phyloP scores from a whole-genome alignment of 2,797 vertebrate species.

The Cossypha heuglini region DNA sequence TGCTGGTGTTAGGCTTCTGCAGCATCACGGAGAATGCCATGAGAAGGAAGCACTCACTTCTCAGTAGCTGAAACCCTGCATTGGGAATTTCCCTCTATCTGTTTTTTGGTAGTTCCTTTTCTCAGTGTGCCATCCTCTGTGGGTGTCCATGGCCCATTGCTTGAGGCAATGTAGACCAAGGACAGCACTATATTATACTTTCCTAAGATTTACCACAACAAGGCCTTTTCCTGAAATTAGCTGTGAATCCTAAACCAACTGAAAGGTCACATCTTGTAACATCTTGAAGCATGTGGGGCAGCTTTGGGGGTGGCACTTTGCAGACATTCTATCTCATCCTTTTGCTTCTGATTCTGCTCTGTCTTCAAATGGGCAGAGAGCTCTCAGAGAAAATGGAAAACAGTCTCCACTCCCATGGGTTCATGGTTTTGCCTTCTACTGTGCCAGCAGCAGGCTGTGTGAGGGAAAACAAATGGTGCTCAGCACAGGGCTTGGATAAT shows the following conservation, averaged over 20 bases:
- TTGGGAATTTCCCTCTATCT: background rate
- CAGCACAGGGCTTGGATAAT: background rate
- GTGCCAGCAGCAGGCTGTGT: background rate
- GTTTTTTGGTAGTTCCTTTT: background rate
- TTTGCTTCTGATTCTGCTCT: background rate
- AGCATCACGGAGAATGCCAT: fast-evolving
- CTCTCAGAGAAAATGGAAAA: background rate
- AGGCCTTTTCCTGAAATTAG: background rate
- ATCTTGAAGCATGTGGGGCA: fast-evolving
- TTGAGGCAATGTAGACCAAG: background rate
- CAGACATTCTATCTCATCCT: background rate
- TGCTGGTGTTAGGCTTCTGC: background rate
- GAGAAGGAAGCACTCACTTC: background rate
- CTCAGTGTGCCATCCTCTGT: background rate
- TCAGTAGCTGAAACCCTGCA: background rate
- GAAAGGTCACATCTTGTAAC: background rate
- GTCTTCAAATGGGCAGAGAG: background rate
- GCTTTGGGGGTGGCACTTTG: fast-evolving
- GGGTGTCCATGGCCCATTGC: background rate
- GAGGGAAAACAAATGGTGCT: background rate
- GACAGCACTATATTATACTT: background rate
- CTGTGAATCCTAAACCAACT: background rate
- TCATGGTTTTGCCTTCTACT: background rate
- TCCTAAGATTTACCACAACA: background rate
- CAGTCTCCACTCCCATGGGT: background rate